These are phyloP conservation scores for Geotrypetes seraphini DNA, from an alignment of 2,797 vertebrate species.

Conservation along the genomic window DNA sequence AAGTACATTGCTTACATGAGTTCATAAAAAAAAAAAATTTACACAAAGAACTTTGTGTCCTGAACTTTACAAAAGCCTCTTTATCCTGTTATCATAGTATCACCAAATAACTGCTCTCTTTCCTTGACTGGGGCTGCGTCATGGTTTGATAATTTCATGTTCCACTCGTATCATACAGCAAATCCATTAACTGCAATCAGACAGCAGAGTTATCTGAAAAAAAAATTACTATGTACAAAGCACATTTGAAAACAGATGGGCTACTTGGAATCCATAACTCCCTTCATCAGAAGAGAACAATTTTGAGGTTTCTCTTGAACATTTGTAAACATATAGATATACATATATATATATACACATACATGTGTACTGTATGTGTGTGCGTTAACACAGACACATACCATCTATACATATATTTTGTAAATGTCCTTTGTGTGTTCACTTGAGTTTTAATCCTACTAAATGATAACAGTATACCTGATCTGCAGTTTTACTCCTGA, in stretches of 20 bases:
- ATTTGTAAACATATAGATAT: conserved; percentile 63
- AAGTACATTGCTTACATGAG: conserved; percentile 24
- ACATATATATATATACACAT: conserved; percentile 10
- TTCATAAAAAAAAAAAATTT: conserved; percentile 20
- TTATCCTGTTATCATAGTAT: conserved; percentile 9
- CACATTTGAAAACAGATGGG: conserved; percentile 39
- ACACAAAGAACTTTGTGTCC: conserved; percentile 20
- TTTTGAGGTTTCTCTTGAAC: conserved; percentile 56
- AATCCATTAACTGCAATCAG: conserved; percentile 7
- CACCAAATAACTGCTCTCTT: conserved; percentile 20
- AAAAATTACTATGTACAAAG: conserved; percentile 38
- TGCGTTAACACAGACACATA: conserved; percentile 13
- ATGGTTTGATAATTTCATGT: conserved; percentile 12
- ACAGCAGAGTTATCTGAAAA: conserved; percentile 29
- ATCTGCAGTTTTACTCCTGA: conserved; percentile 70
- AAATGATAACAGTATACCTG: conserved; percentile 63
- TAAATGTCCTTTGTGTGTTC: conserved; percentile 53
- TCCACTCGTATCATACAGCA: conserved; percentile 21
- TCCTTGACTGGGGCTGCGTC: conserved; percentile 20
- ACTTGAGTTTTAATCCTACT: conserved; percentile 49
- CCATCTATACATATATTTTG: conserved; percentile 47
- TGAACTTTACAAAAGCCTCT: conserved; percentile 20
- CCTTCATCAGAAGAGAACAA: conserved; percentile 46
- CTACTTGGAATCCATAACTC: conserved; percentile 44
- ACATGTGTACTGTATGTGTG: conserved; percentile 19